These are phyloP conservation scores for Cerastoderma edule DNA, from an alignment of 2,888 invertebrate genomes.

Conservation along the genomic window DNA sequence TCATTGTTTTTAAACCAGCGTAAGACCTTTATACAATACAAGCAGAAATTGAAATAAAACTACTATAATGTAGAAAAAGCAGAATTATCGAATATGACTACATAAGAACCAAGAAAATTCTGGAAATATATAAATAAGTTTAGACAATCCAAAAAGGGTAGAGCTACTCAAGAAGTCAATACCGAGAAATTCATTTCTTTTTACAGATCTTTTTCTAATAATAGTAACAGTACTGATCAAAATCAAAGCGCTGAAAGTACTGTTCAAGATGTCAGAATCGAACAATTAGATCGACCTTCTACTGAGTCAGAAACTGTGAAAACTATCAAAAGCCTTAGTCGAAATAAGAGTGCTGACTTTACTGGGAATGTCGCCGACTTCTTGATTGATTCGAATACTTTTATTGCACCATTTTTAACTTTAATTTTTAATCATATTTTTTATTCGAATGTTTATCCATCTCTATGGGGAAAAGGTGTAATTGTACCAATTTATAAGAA, in stretches of 20 bases:
- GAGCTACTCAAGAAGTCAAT: too few species aligned
- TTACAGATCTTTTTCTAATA: too few species aligned
- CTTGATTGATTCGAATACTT: conserved; percentile 27
- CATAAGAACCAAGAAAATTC: conserved; percentile 14
- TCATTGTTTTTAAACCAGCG: conserved; percentile 5
- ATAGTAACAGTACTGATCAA: conserved; percentile 1
- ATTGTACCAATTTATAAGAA: conserved; percentile 46
- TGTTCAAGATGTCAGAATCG: conserved; percentile 14
- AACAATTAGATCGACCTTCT: conserved; percentile 15
- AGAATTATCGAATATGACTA: conserved; percentile 1
- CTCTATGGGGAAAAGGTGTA: conserved; percentile 30
- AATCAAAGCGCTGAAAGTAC: background rate
- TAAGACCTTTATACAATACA: background rate
- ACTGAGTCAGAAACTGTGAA: conserved; percentile 24
- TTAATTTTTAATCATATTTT: conserved; percentile 29
- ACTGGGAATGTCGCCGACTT: conserved; percentile 32
- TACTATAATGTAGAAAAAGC: conserved; percentile 15
- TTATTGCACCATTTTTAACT: conserved; percentile 30
- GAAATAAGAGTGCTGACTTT: conserved; percentile 32
- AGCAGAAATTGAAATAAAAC: conserved; percentile 13
- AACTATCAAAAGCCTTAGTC: conserved; percentile 18
- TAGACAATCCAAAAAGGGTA: too few species aligned
- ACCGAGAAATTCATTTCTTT: too few species aligned
- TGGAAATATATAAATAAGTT: conserved; percentile 34
- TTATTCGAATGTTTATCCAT: conserved; percentile 33